Evolutionary conservation across 2,113 vertebrate genomes (phyloP).

Genomic region (rabbit (Oryctolagus cuniculus)): mOryCun1.1 NC_091432.1:71160001-71160500

Average conservation of each 20-base stretch:
- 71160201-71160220: not conserved
- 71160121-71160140: not conserved
- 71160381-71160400: not conserved
- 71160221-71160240: not conserved
- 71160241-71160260: not conserved
- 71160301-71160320: not conserved
- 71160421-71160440: not conserved
- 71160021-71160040: not conserved
- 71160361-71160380: constrained; percentile 32
- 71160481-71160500: constrained; percentile 43
- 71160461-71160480: not conserved
- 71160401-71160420: constrained; percentile 45
- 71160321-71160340: not conserved
- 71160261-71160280: not conserved
- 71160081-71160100: not conserved
- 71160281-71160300: not conserved
- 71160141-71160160: not conserved
- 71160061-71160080: not conserved
- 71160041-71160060: not conserved
- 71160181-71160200: not conserved
- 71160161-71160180: not conserved
- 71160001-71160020: not conserved
- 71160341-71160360: constrained; percentile 47
- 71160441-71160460: constrained; percentile 13
- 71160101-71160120: not conserved